These are phyloP conservation scores for Heteractis magnifica DNA, from an alignment of 92 coral and sea anemone species.

Conservation along the genomic window DNA sequence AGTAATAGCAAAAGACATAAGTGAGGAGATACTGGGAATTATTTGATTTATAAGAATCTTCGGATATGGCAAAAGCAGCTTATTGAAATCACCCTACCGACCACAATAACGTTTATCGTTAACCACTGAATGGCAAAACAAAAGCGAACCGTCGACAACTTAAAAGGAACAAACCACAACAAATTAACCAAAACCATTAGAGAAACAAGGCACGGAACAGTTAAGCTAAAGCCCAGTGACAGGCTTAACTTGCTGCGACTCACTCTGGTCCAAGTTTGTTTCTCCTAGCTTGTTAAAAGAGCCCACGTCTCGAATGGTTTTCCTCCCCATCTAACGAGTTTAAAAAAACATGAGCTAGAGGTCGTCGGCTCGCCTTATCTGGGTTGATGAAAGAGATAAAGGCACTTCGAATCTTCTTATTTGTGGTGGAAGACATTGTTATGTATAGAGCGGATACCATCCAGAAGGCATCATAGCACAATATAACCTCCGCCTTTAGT, in stretches of 20 bases:
- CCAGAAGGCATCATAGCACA: not conserved
- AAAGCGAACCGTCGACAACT: slow-evolving; percentile 10
- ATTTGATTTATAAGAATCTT: not conserved
- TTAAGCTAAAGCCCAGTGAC: not conserved
- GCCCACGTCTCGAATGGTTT: not conserved
- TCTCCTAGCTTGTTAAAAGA: slow-evolving; percentile 5
- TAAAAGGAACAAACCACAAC: slow-evolving; percentile 8
- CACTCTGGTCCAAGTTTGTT: not conserved
- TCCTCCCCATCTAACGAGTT: not conserved
- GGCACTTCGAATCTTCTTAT: slow-evolving; percentile 13
- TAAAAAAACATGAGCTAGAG: slow-evolving; percentile 17
- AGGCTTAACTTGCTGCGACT: not conserved
- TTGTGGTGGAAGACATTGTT: slow-evolving; percentile 10
- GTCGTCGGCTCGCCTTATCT: slow-evolving; percentile 5
- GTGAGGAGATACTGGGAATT: no score
- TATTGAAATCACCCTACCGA: not conserved
- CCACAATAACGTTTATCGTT: not conserved
- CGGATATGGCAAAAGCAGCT: not conserved
- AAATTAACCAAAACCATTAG: not conserved
- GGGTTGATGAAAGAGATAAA: not conserved
- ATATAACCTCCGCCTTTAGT: slow-evolving; percentile 10
- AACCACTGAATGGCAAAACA: slow-evolving; percentile 9
- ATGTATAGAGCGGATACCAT: slow-evolving; percentile 2
- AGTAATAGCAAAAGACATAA: not conserved
- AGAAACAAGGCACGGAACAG: slow-evolving; percentile 10